These are phyloP conservation scores for Misgurnus anguillicaudatus DNA, from an alignment of 2,113 vertebrate genomes.

Conservation along the genomic window DNA sequence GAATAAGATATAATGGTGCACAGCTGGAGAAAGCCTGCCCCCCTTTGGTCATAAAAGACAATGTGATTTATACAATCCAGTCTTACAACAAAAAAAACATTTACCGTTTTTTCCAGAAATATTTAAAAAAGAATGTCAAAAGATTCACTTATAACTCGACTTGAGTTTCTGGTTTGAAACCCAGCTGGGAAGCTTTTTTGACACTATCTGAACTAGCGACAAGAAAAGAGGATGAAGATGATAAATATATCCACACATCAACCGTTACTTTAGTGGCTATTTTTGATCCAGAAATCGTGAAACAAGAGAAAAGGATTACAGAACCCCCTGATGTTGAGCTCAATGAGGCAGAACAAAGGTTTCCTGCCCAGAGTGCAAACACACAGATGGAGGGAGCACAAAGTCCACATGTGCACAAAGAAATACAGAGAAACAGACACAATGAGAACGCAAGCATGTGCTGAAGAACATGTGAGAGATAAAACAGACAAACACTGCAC, in stretches of 20 bases:
- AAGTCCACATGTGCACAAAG: constrained; percentile 37
- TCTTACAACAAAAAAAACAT: neutral
- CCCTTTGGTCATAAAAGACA: constrained; percentile 34
- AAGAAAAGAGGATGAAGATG: neutral
- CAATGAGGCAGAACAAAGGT: constrained; percentile 55
- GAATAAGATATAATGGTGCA: neutral
- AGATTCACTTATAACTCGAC: neutral
- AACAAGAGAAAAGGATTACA: constrained; percentile 55
- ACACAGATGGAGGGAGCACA: constrained; percentile 48
- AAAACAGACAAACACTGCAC: neutral
- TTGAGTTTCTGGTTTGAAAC: constrained; percentile 9
- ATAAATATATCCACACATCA: constrained; percentile 34
- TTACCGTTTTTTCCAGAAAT: no score
- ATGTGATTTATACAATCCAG: neutral
- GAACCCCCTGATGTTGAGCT: constrained; percentile 47
- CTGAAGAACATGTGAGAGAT: neutral
- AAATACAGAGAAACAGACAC: constrained; percentile 27
- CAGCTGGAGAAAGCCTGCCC: constrained; percentile 40
- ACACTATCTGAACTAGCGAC: constrained; percentile 31
- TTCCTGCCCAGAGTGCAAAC: constrained; percentile 52
- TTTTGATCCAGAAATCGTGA: constrained; percentile 55
- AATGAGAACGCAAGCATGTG: neutral
- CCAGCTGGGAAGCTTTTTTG: neutral
- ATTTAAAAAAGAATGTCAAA: neutral
- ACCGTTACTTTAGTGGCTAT: constrained; percentile 44